phyloP scores from a whole-genome alignment of 2,113 vertebrate genomes.

The Pachypanchax playfairii region DNA sequence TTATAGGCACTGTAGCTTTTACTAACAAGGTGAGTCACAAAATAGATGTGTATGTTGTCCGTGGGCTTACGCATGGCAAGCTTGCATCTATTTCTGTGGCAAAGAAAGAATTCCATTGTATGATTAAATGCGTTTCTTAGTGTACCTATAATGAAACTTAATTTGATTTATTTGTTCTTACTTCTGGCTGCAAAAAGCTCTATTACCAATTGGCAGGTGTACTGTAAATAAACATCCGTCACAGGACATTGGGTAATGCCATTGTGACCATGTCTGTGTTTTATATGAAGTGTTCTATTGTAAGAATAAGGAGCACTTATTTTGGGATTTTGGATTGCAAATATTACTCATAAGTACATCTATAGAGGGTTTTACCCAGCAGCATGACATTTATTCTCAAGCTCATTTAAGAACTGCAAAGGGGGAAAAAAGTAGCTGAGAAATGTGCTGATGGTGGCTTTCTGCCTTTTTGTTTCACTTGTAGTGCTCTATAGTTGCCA shows the following conservation, averaged over 20 bases:
- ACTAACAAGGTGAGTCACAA: background rate
- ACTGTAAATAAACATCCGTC: background rate
- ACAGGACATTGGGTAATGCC: background rate
- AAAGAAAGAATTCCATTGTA: too few relatives aligned
- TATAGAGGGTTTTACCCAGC: constrained; percentile 19
- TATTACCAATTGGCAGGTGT: background rate
- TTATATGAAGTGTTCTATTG: background rate
- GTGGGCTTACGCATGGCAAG: too few relatives aligned
- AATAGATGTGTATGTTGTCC: background rate
- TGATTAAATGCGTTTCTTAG: too few relatives aligned
- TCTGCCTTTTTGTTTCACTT: constrained; percentile 36
- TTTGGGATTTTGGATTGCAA: constrained; percentile 3
- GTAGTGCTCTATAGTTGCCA: constrained; percentile 9
- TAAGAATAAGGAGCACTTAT: constrained; percentile 25
- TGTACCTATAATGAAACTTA: too few relatives aligned
- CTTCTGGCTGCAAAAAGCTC: background rate
- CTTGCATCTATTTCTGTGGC: too few relatives aligned
- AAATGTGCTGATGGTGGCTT: constrained; percentile 40
- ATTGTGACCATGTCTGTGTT: background rate
- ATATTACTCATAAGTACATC: constrained; percentile 23
- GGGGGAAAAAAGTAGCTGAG: constrained; percentile 17
- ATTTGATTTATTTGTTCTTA: background rate
- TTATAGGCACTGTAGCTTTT: too few relatives aligned
- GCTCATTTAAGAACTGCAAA: constrained; percentile 5
- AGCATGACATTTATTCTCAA: constrained; percentile 15